Conservation (phyloP, 2,113 vertebrate genomes). For the Oreochromis aureus region DNA sequence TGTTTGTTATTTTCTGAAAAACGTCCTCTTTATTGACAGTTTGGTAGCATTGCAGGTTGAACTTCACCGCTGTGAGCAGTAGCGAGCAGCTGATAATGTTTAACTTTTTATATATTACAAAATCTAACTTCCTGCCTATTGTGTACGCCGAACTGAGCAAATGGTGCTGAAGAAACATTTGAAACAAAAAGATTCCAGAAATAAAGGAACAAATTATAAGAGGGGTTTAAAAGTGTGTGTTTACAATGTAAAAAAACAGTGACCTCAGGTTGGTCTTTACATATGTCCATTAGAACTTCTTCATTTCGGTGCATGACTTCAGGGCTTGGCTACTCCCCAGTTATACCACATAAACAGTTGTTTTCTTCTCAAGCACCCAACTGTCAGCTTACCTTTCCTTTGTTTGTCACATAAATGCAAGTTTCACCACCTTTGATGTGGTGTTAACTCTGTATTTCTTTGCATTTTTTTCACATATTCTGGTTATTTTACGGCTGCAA, state of each 20-base stretch:
- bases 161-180: background rate
- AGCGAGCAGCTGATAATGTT: background rate
- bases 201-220: background rate
- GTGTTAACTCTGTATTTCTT: background rate
- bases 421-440: background rate
- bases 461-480: background rate
- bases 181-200: background rate
- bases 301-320: background rate
- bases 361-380: background rate
- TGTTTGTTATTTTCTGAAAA: background rate
- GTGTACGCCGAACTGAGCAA: background rate
- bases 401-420: background rate
- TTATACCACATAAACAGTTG: background rate
- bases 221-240: background rate
- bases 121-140: background rate
- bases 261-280: background rate
- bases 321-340: background rate
- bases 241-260: no score
- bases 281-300: background rate
- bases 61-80: background rate
- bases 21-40: background rate
- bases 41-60: background rate
- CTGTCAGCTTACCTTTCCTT: background rate
- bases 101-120: background rate
- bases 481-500: background rate